Conservation (phyloP, 1,140 invertebrate species). For the Anoplolepis gracilipes region DNA sequence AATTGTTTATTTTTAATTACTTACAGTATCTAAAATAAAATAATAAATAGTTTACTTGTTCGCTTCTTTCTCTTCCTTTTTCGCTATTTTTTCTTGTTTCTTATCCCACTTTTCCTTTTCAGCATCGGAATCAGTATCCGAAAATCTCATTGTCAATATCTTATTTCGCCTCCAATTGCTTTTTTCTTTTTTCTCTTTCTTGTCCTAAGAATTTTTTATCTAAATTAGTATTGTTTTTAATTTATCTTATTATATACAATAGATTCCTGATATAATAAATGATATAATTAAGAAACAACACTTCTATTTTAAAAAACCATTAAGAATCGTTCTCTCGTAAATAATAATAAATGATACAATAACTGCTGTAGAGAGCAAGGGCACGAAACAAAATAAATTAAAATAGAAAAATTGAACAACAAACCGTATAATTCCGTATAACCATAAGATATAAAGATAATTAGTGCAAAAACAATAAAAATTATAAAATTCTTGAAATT, state of each 20-base stretch:
- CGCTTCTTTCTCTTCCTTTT: conserved; percentile 68
- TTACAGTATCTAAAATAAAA: background rate
- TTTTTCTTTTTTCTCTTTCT: conserved; percentile 64
- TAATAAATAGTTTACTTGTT: conserved; percentile 70
- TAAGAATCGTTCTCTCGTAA: no score
- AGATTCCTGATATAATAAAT: conserved; percentile 8
- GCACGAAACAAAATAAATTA: no score
- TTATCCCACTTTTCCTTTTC: conserved; percentile 71
- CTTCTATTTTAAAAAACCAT: background rate
- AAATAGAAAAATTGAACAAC: no score
- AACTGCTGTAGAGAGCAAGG: no score
- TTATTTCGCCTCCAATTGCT: conserved; percentile 79
- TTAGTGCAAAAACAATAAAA: no score
- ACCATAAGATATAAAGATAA: no score
- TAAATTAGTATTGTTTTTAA: background rate
- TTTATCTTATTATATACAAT: background rate
- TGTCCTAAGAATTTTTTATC: conserved; percentile 33
- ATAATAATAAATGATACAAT: no score
- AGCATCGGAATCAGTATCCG: conserved; percentile 78
- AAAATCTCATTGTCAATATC: conserved; percentile 78
- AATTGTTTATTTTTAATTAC: background rate
- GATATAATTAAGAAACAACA: background rate
- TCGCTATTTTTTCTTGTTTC: conserved; percentile 66
- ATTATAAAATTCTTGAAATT: no score
- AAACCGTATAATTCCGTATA: no score